phyloP scores from a whole-genome alignment of 2,113 vertebrate genomes.

The Eurystomus gularis region DNA sequence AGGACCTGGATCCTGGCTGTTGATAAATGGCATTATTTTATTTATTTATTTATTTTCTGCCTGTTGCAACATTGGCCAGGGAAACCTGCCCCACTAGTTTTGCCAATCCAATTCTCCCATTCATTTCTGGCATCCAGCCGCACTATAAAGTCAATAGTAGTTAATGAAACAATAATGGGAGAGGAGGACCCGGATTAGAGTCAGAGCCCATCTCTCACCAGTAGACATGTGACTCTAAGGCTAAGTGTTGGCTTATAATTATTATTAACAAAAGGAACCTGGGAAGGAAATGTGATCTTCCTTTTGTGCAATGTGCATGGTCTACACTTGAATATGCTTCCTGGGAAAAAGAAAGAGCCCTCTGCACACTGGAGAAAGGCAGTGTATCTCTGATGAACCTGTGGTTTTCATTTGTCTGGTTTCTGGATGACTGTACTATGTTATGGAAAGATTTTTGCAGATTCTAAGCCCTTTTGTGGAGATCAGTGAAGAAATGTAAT shows the following conservation, averaged over 20 bases:
- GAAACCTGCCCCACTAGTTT: conserved; percentile 66
- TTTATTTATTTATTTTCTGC: conserved; percentile 63
- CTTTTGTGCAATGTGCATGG: background rate
- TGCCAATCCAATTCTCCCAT: conserved; percentile 34
- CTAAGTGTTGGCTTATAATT: conserved; percentile 51
- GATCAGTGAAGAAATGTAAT: background rate
- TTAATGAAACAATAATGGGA: conserved; percentile 65
- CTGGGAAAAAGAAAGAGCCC: conserved; percentile 20
- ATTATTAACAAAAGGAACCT: conserved; percentile 37
- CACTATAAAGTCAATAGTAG: conserved; percentile 67
- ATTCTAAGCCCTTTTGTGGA: background rate
- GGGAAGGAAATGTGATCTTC: conserved; percentile 58
- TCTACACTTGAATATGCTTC: conserved; percentile 5
- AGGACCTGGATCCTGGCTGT: conserved; percentile 14
- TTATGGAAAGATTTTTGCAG: conserved; percentile 4
- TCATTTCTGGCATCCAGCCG: conserved; percentile 36
- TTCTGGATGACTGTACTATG: background rate
- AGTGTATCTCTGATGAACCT: background rate
- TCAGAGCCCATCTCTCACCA: conserved; percentile 44
- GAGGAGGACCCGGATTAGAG: conserved; percentile 50
- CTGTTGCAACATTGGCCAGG: conserved; percentile 15
- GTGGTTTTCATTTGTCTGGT: background rate
- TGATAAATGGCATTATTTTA: conserved; percentile 46
- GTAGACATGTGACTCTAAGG: conserved; percentile 26
- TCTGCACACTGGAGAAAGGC: background rate